Evolutionary conservation across 2,888 invertebrate species (phyloP).

Genomic region (Agapostemon virescens): DNA sequence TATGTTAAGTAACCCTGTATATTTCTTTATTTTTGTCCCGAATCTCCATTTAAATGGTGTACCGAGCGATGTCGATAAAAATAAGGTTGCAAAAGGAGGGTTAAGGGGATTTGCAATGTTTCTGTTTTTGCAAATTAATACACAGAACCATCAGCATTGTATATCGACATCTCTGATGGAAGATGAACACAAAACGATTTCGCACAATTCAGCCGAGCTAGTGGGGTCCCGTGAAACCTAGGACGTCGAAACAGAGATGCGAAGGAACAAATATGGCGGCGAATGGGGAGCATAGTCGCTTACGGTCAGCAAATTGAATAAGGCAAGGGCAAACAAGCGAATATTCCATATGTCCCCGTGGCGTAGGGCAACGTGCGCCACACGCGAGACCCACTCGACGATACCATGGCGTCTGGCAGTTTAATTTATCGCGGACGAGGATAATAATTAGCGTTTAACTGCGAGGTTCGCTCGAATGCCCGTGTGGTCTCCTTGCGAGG

Average conservation of each 20-base stretch:
- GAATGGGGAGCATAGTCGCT: slow-evolving; percentile 1
- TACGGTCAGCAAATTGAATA: slow-evolving; percentile 49
- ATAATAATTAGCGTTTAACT: slow-evolving; percentile 76
- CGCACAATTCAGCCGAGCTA: background rate
- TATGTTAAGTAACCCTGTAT: too few relatives aligned
- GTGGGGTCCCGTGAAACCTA: background rate
- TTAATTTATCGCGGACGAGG: slow-evolving; percentile 73
- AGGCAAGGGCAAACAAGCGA: slow-evolving; percentile 30
- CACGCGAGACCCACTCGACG: slow-evolving; percentile 51
- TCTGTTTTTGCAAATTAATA: too few relatives aligned
- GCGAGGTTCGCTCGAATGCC: slow-evolving; percentile 62
- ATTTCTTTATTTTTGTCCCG: too few relatives aligned
- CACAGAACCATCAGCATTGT: too few relatives aligned
- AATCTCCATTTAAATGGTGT: too few relatives aligned
- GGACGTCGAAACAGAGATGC: background rate
- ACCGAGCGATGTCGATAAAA: too few relatives aligned
- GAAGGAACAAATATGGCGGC: slow-evolving; percentile 9
- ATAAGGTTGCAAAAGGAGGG: too few relatives aligned
- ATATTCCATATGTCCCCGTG: slow-evolving; percentile 32
- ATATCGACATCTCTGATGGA: too few relatives aligned
- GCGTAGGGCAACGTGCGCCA: slow-evolving; percentile 33
- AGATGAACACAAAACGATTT: background rate
- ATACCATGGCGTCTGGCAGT: slow-evolving; percentile 62
- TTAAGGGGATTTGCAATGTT: too few relatives aligned
- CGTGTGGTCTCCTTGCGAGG: slow-evolving; percentile 66